These are phyloP conservation scores for Isurus oxyrinchus DNA, from an alignment of 2,113 vertebrate species.

Conservation along the genomic window DNA sequence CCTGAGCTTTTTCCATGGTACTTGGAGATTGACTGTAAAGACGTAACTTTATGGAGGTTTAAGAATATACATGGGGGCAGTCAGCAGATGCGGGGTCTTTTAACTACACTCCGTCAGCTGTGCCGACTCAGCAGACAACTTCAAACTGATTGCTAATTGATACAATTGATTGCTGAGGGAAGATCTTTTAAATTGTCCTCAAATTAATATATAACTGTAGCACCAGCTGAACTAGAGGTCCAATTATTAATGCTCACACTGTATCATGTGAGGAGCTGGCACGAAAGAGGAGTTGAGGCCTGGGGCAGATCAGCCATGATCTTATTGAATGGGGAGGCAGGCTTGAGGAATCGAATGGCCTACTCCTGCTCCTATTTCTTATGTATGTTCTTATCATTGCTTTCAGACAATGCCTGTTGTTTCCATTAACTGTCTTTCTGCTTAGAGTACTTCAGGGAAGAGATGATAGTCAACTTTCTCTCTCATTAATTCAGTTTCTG, in stretches of 20 bases:
- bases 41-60: neutral
- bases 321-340: no score
- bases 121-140: neutral
- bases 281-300: no score
- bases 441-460: neutral
- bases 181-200: neutral
- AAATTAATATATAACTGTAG: neutral
- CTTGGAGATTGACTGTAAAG: neutral
- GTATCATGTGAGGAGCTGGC: neutral
- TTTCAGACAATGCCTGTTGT: neutral
- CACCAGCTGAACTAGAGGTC: neutral
- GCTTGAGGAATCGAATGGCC: no score
- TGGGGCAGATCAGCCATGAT: no score
- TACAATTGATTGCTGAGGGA: neutral
- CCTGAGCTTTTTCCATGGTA: neutral
- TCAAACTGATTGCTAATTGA: neutral
- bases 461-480: neutral
- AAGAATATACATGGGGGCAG: neutral
- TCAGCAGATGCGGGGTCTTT: neutral
- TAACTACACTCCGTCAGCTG: neutral
- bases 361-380: no score
- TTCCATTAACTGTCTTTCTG: neutral
- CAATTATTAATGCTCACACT: neutral
- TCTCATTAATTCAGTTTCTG: neutral
- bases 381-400: neutral